Percentiles rank a stretch among this genome's conserved stretches.
Conservation (phyloP, 2,797 vertebrate species). For the Danio choprae region DNA sequence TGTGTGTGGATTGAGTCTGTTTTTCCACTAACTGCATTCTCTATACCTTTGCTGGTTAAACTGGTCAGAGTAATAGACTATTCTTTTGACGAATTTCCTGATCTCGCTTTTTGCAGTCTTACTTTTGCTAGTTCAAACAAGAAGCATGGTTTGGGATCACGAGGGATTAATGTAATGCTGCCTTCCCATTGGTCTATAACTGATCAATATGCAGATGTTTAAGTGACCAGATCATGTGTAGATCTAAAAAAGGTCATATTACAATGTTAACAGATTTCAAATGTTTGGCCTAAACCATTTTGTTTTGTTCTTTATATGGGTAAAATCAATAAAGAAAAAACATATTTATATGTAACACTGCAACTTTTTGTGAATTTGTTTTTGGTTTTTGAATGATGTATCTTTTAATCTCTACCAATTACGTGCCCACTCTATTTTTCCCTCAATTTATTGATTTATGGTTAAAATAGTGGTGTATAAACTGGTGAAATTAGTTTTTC, state of each 20-base stretch:
- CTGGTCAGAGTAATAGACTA: background rate
- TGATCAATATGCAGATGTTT: background rate
- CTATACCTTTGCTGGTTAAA: slow-evolving; percentile 17
- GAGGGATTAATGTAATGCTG: background rate
- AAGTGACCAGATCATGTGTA: background rate
- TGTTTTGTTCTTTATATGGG: background rate
- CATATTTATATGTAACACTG: slow-evolving; percentile 9
- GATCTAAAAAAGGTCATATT: background rate
- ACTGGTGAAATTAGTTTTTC: too few relatives aligned
- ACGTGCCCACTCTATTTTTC: background rate
- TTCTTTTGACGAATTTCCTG: background rate
- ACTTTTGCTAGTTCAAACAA: background rate
- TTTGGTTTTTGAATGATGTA: background rate
- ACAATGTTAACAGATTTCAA: background rate
- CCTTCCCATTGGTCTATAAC: background rate
- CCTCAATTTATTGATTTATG: background rate
- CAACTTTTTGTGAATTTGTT: background rate
- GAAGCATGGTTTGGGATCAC: background rate
- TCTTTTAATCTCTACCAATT: background rate
- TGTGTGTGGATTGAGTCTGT: slow-evolving; percentile 23
- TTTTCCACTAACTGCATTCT: slow-evolving; percentile 2
- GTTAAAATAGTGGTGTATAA: background rate
- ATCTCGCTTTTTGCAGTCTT: background rate
- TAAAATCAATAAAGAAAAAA: slow-evolving; percentile 25
- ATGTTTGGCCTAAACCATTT: background rate